A percentile compares a stretch with the other conserved stretches of the same genome.
phyloP scores from a whole-genome alignment of 1,140 invertebrate genomes.

The Leptopilina clavipes region DNA sequence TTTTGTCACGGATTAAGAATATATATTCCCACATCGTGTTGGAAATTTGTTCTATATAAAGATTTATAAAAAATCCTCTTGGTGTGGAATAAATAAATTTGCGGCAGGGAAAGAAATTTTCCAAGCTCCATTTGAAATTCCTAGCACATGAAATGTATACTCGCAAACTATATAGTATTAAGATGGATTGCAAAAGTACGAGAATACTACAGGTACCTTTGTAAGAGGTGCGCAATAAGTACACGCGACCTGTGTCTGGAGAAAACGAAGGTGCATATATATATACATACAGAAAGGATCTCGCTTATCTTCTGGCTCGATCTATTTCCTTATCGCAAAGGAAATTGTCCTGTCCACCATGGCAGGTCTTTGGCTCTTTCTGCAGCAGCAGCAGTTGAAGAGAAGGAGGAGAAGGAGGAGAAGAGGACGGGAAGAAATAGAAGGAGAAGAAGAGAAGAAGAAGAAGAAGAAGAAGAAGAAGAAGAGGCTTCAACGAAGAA shows the following conservation, averaged over 20 bases:
- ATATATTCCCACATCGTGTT: no score
- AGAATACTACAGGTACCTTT: constrained; percentile 1
- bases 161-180: neutral
- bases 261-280: neutral
- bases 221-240: constrained; percentile 25
- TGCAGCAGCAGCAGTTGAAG: constrained; percentile 1
- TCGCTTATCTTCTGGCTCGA: constrained; percentile 46
- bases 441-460: neutral
- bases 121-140: constrained; percentile 15
- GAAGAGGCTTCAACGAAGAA: constrained; percentile 6
- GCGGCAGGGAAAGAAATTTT: neutral
- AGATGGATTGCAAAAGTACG: constrained; percentile 12
- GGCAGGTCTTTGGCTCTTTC: constrained; percentile 48
- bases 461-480: constrained; percentile 1
- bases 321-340: constrained; percentile 56
- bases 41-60: no score
- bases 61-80: no score
- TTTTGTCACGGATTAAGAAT: no score
- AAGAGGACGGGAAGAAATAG: neutral
- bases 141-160: constrained; percentile 19
- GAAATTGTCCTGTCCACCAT: constrained; percentile 53
- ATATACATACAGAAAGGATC: neutral
- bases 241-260: constrained; percentile 9
- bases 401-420: neutral
- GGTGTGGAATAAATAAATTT: constrained; percentile 1